Conservation (phyloP, 2,797 vertebrate genomes). For the Dipus sagitta region DNA sequence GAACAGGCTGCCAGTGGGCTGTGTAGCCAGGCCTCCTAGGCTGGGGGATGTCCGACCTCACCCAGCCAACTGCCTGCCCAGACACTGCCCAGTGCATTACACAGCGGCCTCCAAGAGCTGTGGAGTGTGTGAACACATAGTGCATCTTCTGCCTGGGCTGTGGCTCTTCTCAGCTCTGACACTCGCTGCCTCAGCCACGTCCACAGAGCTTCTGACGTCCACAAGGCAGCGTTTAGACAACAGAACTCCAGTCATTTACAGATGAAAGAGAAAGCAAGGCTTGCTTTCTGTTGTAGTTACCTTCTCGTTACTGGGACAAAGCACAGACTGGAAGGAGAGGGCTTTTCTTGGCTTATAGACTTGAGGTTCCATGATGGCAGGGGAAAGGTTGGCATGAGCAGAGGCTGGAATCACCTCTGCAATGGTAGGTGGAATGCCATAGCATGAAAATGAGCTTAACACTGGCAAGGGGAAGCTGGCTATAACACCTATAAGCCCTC, state of each 20-base stretch:
- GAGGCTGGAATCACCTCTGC: too few relatives aligned
- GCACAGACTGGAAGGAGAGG: too few relatives aligned
- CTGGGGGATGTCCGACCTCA: slow-evolving; percentile 69
- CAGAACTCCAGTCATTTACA: not conserved
- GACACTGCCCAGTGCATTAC: slow-evolving; percentile 77
- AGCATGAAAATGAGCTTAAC: too few relatives aligned
- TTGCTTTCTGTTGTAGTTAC: not conserved
- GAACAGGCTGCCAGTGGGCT: slow-evolving; percentile 61
- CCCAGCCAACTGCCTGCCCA: slow-evolving; percentile 72
- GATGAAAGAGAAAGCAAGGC: not conserved
- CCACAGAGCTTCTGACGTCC: not conserved
- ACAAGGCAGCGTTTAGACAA: not conserved
- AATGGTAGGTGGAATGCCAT: too few relatives aligned
- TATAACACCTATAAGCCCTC: too few relatives aligned
- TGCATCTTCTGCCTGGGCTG: slow-evolving; percentile 64
- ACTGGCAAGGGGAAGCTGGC: too few relatives aligned
- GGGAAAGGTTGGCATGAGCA: too few relatives aligned
- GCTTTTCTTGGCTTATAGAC: too few relatives aligned
- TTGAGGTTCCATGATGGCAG: too few relatives aligned
- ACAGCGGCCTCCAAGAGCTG: slow-evolving; percentile 77
- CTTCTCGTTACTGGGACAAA: too few relatives aligned
- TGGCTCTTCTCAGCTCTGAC: slow-evolving; percentile 70
- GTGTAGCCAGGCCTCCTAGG: not conserved
- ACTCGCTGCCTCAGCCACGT: slow-evolving; percentile 6
- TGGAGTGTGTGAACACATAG: slow-evolving; percentile 81